phyloP scores from a whole-genome alignment of 2,113 vertebrate genomes.

The Brachypteracias leptosomus region DNA sequence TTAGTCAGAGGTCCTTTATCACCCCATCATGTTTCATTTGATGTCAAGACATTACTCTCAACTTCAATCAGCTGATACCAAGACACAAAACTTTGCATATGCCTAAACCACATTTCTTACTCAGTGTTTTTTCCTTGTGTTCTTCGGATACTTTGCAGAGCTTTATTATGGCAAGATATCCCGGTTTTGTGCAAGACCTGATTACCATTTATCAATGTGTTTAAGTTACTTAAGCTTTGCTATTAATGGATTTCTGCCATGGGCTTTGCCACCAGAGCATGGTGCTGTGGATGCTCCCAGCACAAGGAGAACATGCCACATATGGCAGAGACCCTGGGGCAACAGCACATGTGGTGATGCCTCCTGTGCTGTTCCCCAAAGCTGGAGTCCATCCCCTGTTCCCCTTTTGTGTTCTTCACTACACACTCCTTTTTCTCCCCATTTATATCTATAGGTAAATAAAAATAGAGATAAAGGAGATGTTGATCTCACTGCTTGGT shows the following conservation, averaged over 20 bases:
- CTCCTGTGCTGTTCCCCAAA: not conserved
- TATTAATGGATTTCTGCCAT: not conserved
- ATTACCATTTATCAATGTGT: not conserved
- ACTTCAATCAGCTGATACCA: not conserved
- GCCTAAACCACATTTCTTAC: not conserved
- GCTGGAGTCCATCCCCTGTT: not conserved
- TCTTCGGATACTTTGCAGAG: not conserved
- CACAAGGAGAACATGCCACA: too few relatives aligned
- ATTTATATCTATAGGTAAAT: too few relatives aligned
- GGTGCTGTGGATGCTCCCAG: not conserved
- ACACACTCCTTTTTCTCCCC: rapidly evolving
- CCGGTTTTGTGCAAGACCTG: not conserved
- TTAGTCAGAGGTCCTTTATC: constrained; percentile 21
- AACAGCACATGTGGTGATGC: not conserved
- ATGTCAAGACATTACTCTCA: not conserved
- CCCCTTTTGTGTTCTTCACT: not conserved
- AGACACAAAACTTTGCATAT: not conserved
- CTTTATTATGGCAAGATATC: not conserved
- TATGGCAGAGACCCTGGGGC: not conserved
- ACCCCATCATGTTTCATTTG: not conserved
- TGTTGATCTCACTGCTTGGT: not conserved
- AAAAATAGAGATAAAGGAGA: not conserved
- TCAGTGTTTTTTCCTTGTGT: not conserved
- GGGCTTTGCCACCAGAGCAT: not conserved
- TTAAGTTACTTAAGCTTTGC: not conserved